phyloP scores from a whole-genome alignment of 2,888 invertebrate genomes.

The Octonoba sinensis region DNA sequence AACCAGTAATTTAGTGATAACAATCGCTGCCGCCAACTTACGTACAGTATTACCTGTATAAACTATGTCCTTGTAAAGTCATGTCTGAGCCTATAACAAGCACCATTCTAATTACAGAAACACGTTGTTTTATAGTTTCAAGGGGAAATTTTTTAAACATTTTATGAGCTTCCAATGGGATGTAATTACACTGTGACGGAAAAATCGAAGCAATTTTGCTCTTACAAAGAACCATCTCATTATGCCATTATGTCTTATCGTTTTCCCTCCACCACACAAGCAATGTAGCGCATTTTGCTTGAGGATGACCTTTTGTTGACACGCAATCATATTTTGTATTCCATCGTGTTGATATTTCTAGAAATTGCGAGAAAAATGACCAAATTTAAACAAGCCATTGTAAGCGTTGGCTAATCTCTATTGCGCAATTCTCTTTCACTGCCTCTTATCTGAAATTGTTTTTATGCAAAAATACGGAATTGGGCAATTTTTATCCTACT shows the following conservation, averaged over 20 bases:
- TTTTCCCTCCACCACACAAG: too few species aligned
- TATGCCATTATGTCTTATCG: too few species aligned
- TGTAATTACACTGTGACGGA: constrained; percentile 18
- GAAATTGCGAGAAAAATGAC: background rate
- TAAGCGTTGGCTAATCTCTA: background rate
- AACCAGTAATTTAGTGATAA: constrained; percentile 20
- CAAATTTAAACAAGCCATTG: background rate
- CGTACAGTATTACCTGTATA: background rate
- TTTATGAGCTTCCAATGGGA: constrained; percentile 11
- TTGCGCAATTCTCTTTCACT: too few species aligned
- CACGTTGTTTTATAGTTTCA: constrained; percentile 19
- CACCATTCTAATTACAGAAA: constrained; percentile 8
- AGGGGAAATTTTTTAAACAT: constrained; percentile 25
- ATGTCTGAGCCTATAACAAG: too few species aligned
- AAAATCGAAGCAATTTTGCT: constrained; percentile 4
- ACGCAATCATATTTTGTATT: constrained; percentile 1
- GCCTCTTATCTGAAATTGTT: too few species aligned
- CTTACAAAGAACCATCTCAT: background rate
- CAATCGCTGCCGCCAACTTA: background rate
- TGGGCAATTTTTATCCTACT: too few species aligned
- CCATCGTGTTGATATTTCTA: background rate
- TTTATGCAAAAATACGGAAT: too few species aligned
- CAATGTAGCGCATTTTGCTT: too few species aligned
- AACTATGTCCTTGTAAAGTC: constrained; percentile 32
- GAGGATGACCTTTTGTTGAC: too few species aligned